phyloP scores from a whole-genome alignment of 2,113 vertebrate species.

The Psilopsiagon aymara region DNA sequence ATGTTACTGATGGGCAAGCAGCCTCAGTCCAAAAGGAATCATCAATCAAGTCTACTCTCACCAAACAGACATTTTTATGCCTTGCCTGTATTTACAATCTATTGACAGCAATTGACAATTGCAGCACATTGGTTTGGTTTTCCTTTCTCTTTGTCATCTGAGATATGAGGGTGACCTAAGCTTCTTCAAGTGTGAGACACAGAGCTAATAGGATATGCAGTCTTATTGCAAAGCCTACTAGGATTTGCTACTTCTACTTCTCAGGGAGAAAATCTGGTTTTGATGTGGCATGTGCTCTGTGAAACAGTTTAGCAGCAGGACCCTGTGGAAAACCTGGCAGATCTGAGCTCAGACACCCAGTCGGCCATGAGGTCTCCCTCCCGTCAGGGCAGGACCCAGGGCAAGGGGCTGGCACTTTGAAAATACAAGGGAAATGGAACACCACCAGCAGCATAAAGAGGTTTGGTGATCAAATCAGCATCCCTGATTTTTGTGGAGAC shows the following conservation, averaged over 20 bases:
- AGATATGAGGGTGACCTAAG: neutral
- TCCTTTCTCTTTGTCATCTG: neutral
- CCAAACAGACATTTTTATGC: neutral
- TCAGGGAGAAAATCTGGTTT: neutral
- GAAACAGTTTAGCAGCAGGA: neutral
- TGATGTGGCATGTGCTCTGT: neutral
- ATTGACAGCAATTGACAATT: neutral
- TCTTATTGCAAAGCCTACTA: neutral
- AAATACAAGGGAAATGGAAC: rapidly evolving
- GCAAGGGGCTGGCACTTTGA: neutral
- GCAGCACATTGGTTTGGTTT: neutral
- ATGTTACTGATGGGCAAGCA: neutral
- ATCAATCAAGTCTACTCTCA: neutral
- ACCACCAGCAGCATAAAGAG: neutral
- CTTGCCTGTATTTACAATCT: neutral
- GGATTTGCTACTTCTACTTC: neutral
- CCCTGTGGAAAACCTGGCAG: neutral
- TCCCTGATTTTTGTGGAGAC: neutral
- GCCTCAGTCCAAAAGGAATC: neutral
- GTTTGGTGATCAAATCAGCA: neutral
- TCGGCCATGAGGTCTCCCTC: neutral
- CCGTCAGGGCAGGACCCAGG: neutral
- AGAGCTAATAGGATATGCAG: neutral
- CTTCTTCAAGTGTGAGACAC: neutral
- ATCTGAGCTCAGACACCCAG: neutral